Evolutionary conservation across 1,140 invertebrate genomes (phyloP), one percentile per base, ranked within the genome.

Genomic region (Scaptodrosophila lebanonensis): DNA sequence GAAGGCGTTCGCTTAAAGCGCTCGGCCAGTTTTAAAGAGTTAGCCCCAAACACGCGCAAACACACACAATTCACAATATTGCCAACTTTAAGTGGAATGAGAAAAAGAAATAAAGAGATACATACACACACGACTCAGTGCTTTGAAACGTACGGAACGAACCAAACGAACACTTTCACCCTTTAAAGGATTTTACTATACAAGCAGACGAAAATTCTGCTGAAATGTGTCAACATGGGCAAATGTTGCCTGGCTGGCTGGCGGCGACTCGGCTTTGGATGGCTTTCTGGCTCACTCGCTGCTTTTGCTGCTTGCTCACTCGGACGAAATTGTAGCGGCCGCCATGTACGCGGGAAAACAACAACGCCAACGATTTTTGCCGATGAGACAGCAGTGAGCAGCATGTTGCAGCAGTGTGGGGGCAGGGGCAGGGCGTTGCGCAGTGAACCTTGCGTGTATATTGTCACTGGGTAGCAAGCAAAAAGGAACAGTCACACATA

Each of bases 361-460:
- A 73, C 70, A 69, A 70, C 71, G n/a, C n/a, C n/a, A n/a, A n/a
- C n/a, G n/a, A n/a, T n/a, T n/a, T 25, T 25, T 25, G 22, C 22
- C 22, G 71, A 75, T 75, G 70, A 73, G 70, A 72, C 69, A 57
- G 27, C 29, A 36, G 18, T 27, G 22, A 33, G 35, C 53, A 73
- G 70, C 66, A 73, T 69, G 65, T 70, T 76, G 66, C 61, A 66
- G 56, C 35, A 50, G 66, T 44, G 38, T 64, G 65, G 45, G 66
- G 32, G 15, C 30, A 54, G 56, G 52, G 57, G 52, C 33, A 27
- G 45, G 36, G 54, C 60, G 70, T 75, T 75, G 70, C 71, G 70
- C 71, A 76, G 70, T 76, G 71, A 76, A 76, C 71, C 70, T 75
- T 76, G 61, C 71, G 66, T 76, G 61, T 70, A 65, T 61, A 70